Evolutionary conservation across 2,888 invertebrate genomes (phyloP), one percentile per base, ranked within the genome.

Genomic region (Sinelater perroti): DNA sequence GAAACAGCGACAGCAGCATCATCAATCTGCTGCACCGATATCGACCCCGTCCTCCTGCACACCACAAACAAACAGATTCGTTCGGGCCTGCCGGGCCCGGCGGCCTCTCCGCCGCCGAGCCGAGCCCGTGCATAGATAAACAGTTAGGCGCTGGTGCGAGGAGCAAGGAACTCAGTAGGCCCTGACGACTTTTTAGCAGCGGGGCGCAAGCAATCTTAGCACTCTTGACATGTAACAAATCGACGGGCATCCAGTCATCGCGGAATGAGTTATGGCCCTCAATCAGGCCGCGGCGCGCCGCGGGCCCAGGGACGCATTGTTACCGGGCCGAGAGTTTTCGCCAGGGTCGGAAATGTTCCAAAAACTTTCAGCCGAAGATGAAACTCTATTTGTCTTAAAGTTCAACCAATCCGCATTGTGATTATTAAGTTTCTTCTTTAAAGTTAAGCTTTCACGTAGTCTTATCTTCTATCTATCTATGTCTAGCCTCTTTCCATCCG

Each of bases 161-260:
- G 55, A 56, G 57, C 60, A 62, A 58, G 57, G 64, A 67, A 67
- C 72, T 63, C 71, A 64, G 70, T 68, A 68, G 68, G 69, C 60
- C 70, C 73, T 72, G 74, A 74, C 74, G 76, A 75, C 74, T 75
- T 73, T 67, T 70, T 68, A 71, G 68, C 75, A 69, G 73, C 74
- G 69, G 75, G 75, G 70, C 65, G 72, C 71, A 72, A 66, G 67
- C 72, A 72, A 73, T 74, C 75, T 75, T 73, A 74, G 72, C 75
- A 73, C 74, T 72, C 69, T 71, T 75, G 76, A 76, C 75, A 72
- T 72, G 70, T 70, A 75, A 76, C 76, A 76, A 75, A 76, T 76
- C 72, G 75, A 75, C 75, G 72, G 72, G 68, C 75, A 76, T 76
- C n/a, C 76, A 75, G 73, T 76, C 76, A 75, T 71, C 73, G 70